Percentiles rank a stretch among this genome's conserved stretches.
phyloP scores from a whole-genome alignment of 2,113 vertebrate species.

The Rhabdomys dilectus region DNA sequence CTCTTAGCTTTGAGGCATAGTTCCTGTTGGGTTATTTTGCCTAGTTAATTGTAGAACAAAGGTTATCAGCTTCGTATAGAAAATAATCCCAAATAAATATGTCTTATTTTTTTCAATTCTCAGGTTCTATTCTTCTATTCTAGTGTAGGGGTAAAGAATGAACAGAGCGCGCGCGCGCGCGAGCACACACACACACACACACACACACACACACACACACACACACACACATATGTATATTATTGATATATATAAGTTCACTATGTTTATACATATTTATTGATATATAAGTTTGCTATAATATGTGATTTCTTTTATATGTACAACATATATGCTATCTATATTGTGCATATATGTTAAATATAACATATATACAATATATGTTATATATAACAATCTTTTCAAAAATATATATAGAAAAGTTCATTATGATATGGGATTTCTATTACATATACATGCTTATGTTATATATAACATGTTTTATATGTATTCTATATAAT shows the following conservation, averaged over 20 bases:
- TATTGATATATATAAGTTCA: no score
- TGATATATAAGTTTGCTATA: not conserved
- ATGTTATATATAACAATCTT: no score
- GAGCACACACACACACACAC: no score
- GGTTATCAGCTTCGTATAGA: not conserved
- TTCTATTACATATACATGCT: no score
- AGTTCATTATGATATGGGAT: no score
- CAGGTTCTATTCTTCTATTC: not conserved
- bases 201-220: not conserved
- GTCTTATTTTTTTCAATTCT: not conserved
- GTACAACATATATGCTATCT: no score
- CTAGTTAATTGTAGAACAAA: not conserved
- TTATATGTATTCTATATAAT: no score
- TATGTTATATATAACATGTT: no score
- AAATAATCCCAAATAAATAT: not conserved
- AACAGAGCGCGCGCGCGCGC: not conserved
- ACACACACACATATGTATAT: no score
- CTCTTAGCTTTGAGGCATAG: not conserved
- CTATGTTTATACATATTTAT: not conserved
- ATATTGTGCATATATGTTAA: no score
- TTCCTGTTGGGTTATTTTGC: constrained; percentile 15
- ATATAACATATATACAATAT: no score
- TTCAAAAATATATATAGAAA: no score
- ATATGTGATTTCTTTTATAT: not conserved
- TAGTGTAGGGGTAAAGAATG: not conserved